A percentile compares a stretch with the other conserved stretches of the same genome.
phyloP scores from a whole-genome alignment of 2,888 invertebrate species.

The Pristionchus maxplancki region DNA sequence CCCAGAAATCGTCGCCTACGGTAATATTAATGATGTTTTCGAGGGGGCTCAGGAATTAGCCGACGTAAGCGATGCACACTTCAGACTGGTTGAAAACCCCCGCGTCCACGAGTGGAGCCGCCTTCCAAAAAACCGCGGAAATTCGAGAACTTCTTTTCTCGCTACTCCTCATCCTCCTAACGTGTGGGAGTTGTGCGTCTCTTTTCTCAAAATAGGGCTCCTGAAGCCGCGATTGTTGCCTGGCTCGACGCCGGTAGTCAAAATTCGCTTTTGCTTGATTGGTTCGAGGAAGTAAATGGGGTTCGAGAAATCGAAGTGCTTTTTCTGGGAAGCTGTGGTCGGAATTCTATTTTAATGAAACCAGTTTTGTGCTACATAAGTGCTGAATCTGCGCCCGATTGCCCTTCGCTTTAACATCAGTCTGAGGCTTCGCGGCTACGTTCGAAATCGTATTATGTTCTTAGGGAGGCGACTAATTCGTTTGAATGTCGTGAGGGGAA shows the following conservation, averaged over 20 bases:
- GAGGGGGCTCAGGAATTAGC: background rate
- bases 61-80: background rate
- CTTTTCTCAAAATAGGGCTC: background rate
- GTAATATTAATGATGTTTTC: conserved; percentile 27
- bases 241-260: background rate
- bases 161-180: background rate
- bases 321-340: background rate
- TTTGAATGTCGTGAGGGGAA: background rate
- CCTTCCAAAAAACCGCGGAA: background rate
- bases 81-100: conserved; percentile 4
- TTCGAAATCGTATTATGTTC: background rate
- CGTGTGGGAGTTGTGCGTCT: background rate
- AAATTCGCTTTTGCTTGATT: background rate
- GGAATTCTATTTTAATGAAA: background rate
- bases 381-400: background rate
- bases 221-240: conserved; percentile 11
- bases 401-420: background rate
- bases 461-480: background rate
- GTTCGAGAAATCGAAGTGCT: background rate
- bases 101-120: background rate
- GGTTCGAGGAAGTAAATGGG: background rate
- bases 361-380: background rate
- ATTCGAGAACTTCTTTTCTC: background rate
- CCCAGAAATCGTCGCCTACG: background rate
- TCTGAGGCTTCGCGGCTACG: background rate